Percentiles rank a stretch among this genome's conserved stretches.
These are phyloP conservation scores for Magallana angulata DNA, from an alignment of 1,140 invertebrate genomes.

Conservation along the genomic window DNA sequence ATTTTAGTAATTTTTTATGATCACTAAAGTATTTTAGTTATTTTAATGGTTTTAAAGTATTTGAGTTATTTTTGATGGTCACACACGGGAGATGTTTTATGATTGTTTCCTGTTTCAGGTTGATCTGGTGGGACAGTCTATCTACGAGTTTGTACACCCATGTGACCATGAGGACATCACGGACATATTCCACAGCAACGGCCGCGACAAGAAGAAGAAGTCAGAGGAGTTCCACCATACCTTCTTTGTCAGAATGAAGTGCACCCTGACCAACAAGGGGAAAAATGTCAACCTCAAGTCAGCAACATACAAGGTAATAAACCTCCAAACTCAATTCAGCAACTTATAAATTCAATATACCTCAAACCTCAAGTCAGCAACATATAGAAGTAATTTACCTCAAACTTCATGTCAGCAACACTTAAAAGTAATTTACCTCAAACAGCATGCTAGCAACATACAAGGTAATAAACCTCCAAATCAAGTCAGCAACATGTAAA, in stretches of 20 bases:
- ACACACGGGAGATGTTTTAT: no score
- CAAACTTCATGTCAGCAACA: no score
- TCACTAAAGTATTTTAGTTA: no score
- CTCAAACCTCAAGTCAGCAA: conserved; percentile 91
- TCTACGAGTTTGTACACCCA: conserved; percentile 82
- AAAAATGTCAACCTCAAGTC: conserved; percentile 95
- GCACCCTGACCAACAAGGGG: conserved; percentile 93
- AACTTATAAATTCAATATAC: no score
- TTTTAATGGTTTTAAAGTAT: no score
- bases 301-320: conserved; percentile 92
- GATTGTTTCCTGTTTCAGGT: conserved; percentile 61
- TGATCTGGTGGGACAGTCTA: conserved; percentile 75
- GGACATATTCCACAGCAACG: conserved; percentile 85
- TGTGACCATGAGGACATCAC: conserved; percentile 96
- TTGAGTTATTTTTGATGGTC: no score
- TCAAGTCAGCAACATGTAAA: no score
- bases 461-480: conserved; percentile 84
- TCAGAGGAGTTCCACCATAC: conserved; percentile 56
- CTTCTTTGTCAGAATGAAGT: conserved; percentile 92
- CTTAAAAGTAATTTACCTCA: no score
- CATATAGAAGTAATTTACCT: no score
- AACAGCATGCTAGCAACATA: conserved; percentile 82
- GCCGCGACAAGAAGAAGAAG: conserved; percentile 67
- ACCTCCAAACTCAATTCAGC: no score
- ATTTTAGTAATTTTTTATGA: no score